These are phyloP conservation scores for Thunnus albacares DNA, from an alignment of 2,797 vertebrate genomes.

Conservation along the genomic window DNA sequence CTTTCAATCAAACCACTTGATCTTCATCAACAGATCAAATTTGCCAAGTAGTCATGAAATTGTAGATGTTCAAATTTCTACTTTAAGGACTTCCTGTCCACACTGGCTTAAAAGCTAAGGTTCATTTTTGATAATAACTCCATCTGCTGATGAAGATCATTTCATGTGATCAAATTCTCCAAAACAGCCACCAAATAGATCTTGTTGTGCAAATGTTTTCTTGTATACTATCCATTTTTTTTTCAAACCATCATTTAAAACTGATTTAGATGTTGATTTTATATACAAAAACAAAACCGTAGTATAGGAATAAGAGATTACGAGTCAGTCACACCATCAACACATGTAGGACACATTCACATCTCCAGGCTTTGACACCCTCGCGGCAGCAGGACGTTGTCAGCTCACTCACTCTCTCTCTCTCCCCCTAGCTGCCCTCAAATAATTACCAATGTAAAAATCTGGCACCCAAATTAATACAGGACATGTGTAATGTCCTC, in stretches of 20 bases:
- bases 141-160: neutral
- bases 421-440: constrained; percentile 70
- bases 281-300: neutral
- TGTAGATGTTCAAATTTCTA: neutral
- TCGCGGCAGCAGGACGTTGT: constrained; percentile 40
- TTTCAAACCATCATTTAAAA: neutral
- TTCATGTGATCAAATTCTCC: neutral
- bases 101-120: neutral
- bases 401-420: constrained; percentile 49
- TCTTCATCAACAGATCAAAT: too few species aligned
- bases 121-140: too few species aligned
- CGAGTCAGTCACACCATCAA: neutral
- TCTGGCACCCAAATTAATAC: constrained; percentile 87
- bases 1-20: too few species aligned
- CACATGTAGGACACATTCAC: constrained; percentile 5
- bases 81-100: neutral
- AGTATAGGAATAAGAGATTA: neutral
- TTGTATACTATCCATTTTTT: neutral
- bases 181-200: neutral
- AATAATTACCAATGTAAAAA: constrained; percentile 89
- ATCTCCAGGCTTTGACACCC: constrained; percentile 9
- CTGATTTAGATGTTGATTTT: neutral
- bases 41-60: neutral
- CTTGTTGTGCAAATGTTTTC: too few species aligned
- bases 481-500: constrained; percentile 89